Base-by-base conservation (phyloP, 2,888 invertebrate species). In the Erebia palarica region DNA sequence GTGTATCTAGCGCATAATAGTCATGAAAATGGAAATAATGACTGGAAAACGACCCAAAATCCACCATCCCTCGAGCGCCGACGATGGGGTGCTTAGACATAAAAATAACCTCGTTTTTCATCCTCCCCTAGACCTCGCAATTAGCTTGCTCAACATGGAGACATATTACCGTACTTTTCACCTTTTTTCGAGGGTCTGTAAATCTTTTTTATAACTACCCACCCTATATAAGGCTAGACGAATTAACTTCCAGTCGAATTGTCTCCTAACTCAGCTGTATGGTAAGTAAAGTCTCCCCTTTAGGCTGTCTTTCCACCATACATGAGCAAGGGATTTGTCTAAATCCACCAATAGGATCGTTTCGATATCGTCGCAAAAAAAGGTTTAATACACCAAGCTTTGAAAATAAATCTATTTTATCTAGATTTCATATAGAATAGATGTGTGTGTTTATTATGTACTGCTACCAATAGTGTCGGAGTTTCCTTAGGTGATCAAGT, bases 181-280 rank as follows among this genome's bases (percentile, higher is more conserved):
- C 77, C 75, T 75, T 75, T 67, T 75, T 74, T 68, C 70, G 67
- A 73, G 75, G 68, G 64, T 44, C 59, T 42, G 70, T 72, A 77
- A 78, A 78, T 78, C 78, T 76, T 75, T 76, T 79, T 77, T 77
- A 76, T 75, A 78, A 77, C 78, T 78, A 77, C 73, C 71, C 72
- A 65, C 74, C 73, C 72, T 72, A 72, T 68, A 73, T 64, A 75
- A 75, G 77, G 77, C 78, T 79, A 78, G 79, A 80, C 79, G 63
- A 75, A 76, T 74, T 76, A 75, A 75, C 73, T 73, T 69, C 68
- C 58, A 67, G 65, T 65, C 60, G 70, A 68, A 73, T 73, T 74
- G 74, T 71, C 59, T 77, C 71, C 66, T 75, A 75, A 70, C 73
- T 74, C 75, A 4, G n/a, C 8, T n/a, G 5, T 55, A 55, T 18